phyloP scores from a whole-genome alignment of 2,797 vertebrate species.

The Leptoclinus maculatus region DNA sequence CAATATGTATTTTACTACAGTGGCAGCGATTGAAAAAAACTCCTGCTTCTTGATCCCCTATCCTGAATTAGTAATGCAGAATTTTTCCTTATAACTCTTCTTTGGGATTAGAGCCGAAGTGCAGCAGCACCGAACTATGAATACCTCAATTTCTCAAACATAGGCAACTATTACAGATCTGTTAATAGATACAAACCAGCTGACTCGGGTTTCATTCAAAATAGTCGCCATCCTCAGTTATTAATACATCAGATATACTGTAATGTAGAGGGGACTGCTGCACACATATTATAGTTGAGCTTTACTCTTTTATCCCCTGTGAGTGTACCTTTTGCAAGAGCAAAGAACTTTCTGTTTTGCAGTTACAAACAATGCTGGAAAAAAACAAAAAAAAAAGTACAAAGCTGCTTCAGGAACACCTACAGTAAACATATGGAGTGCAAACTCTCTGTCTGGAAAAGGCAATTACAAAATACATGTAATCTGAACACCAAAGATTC shows the following conservation, averaged over 20 bases:
- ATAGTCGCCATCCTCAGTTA: constrained; percentile 37
- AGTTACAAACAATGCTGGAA: constrained; percentile 39
- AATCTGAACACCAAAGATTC: constrained; percentile 63
- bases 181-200: constrained; percentile 48
- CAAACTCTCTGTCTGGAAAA: constrained; percentile 79
- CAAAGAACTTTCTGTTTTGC: constrained; percentile 41
- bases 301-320: constrained; percentile 18
- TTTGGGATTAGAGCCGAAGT: constrained; percentile 67
- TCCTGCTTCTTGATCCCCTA: constrained; percentile 22
- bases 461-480: constrained; percentile 56
- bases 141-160: constrained; percentile 47
- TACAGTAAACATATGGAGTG: constrained; percentile 79
- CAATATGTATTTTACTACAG: constrained; percentile 50
- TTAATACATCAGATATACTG: constrained; percentile 30
- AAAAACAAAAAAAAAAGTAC: constrained; percentile 42
- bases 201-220: constrained; percentile 46
- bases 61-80: constrained; percentile 33
- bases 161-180: constrained; percentile 32
- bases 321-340: constrained; percentile 55
- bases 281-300: constrained; percentile 21
- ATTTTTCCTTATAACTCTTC: constrained; percentile 50
- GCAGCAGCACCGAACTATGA: constrained; percentile 48
- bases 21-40: constrained; percentile 42
- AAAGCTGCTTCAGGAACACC: constrained; percentile 75
- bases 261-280: constrained; percentile 19